Base-by-base conservation (phyloP, 1,140 invertebrate genomes). In the Matsumurasca onukii region DNA sequence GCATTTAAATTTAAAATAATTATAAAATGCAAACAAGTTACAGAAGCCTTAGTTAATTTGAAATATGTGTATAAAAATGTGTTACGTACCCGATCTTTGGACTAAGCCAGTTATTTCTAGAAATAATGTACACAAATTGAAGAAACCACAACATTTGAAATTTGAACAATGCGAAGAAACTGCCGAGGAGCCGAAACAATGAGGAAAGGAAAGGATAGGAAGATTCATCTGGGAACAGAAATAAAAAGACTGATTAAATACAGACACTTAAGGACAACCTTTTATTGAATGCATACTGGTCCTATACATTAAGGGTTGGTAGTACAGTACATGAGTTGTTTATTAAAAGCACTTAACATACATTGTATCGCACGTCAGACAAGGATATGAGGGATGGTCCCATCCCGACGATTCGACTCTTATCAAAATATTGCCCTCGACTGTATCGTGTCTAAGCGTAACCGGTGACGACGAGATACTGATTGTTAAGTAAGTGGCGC, bases 251-350 rank as follows among this genome's bases (percentile, higher is more conserved):
- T 9, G 24, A 29, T 59, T 25, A 59, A 29, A 27, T 59, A 59
- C 55, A 59, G 22, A 68, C 67, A 71, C 62, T 72, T 66, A 73
- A 68, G 72, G 72, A 70, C n/a, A n/a, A 73, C 71, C 72, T 70
- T 73, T 73, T 73, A 73, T 73, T 73, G 70, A 73, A 73, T 73
- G 72, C 72, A 73, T 73, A 73, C 70, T 73, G 72, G 72, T 73
- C 72, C 68, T 68, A 49, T 66, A 67, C 67, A 70, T 69, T 66
- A 49, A 70, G 69, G 69, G 67, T 68, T 69, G 62, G 34, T 31
- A 65, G 69, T 57, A 66, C 55, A 66, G 31, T 57, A 65, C 66
- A 68, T 63, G 62, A 67, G 31, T 67, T 29, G 61, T 66, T 64
- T 65, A 69, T 69, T 66, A 73, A 71, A 73, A 73, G 72, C 72